Evolutionary conservation across 2,797 vertebrate species (phyloP).

Genomic region (Urocyon cinereoargenteus): DNA sequence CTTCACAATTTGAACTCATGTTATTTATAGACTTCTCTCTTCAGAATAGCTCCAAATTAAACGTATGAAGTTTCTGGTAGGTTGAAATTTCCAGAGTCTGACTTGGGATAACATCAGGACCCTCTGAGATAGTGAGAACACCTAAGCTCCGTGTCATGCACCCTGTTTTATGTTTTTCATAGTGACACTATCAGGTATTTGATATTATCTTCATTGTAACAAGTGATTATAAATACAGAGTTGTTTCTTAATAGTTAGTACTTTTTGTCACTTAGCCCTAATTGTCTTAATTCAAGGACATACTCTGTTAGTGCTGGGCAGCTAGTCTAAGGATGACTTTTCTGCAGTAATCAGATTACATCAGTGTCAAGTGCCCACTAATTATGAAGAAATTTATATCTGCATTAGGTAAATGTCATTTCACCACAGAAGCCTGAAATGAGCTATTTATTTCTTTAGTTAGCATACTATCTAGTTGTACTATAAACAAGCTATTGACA

Average conservation of each 20-base stretch:
- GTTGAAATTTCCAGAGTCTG: neutral
- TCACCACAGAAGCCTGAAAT: constrained; percentile 91
- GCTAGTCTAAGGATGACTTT: constrained; percentile 86
- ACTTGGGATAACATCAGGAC: neutral
- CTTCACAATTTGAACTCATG: constrained; percentile 4
- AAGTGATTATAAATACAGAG: neutral
- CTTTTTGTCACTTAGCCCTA: constrained; percentile 77
- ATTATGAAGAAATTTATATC: constrained; percentile 95
- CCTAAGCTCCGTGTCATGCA: neutral
- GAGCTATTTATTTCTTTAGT: constrained; percentile 88
- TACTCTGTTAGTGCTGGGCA: constrained; percentile 85
- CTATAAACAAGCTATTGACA: constrained; percentile 83
- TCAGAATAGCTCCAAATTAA: constrained; percentile 25
- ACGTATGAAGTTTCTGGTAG: neutral
- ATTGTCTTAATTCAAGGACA: constrained; percentile 72
- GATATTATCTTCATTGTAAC: neutral
- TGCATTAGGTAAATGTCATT: constrained; percentile 98
- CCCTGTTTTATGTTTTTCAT: neutral
- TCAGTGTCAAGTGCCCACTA: constrained; percentile 94
- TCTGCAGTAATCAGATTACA: constrained; percentile 90
- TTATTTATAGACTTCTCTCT: neutral
- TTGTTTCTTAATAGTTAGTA: constrained; percentile 56
- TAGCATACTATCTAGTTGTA: constrained; percentile 83
- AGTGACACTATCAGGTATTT: neutral
- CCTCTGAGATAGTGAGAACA: neutral